phyloP scores from a whole-genome alignment of 2,888 invertebrate genomes.

The Dasypogon diadema region DNA sequence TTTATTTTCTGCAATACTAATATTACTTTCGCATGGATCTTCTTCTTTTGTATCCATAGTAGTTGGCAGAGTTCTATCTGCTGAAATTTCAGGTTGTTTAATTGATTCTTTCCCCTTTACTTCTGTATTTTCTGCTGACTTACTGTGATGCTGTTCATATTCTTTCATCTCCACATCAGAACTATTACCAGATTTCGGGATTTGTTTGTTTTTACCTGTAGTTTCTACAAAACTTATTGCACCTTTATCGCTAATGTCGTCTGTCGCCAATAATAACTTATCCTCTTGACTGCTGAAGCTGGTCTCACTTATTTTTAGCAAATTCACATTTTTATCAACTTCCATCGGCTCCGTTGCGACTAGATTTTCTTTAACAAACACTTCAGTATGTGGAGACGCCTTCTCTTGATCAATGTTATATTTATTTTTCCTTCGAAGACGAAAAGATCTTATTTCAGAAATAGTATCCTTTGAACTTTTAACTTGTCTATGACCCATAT shows the following conservation, averaged over 20 bases:
- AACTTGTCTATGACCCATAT: not conserved
- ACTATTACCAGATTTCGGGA: not conserved
- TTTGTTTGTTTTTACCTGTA: not conserved
- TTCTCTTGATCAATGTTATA: not conserved
- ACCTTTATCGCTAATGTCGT: not conserved
- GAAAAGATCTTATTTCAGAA: conserved; percentile 55
- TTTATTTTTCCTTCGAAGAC: conserved; percentile 49
- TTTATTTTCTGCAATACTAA: no score
- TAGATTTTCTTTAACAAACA: not conserved
- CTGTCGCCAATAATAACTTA: not conserved
- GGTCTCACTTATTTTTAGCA: not conserved
- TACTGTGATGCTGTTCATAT: not conserved
- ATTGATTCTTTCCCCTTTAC: not conserved
- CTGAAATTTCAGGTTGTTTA: no score
- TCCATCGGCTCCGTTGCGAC: not conserved
- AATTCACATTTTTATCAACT: not conserved
- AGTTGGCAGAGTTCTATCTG: no score
- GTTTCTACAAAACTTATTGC: conserved; percentile 8
- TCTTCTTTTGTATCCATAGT: no score
- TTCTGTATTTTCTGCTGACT: not conserved
- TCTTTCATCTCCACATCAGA: not conserved
- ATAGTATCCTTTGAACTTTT: conserved; percentile 32
- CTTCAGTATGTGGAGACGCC: not conserved
- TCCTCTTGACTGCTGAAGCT: not conserved
- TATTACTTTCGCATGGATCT: not conserved